phyloP scores from a whole-genome alignment of 1,140 invertebrate species.

The Sitophilus oryzae region DNA sequence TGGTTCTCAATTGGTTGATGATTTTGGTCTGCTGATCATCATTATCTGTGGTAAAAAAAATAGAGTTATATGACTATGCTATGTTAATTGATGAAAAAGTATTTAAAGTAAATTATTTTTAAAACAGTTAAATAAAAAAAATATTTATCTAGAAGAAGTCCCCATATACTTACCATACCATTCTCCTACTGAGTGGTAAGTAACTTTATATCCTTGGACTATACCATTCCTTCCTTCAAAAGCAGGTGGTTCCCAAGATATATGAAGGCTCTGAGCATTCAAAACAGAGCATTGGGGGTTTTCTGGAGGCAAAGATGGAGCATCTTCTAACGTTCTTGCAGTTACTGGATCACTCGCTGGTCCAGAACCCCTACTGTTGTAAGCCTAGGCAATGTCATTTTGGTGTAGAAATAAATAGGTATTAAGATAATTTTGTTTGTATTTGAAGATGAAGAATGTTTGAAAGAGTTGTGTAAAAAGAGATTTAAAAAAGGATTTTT shows the following conservation, averaged over 20 bases:
- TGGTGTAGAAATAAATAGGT: neutral
- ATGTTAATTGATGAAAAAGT: too few species aligned
- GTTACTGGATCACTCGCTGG: slow-evolving; percentile 77
- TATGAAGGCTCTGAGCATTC: slow-evolving; percentile 75
- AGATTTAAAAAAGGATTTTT: neutral
- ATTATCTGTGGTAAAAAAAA: slow-evolving; percentile 43
- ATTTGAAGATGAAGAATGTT: neutral
- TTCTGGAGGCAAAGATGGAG: slow-evolving; percentile 72
- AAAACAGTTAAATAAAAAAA: too few species aligned
- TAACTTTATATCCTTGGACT: slow-evolving; percentile 82
- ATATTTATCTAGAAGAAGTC: too few species aligned
- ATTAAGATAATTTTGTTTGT: slow-evolving; percentile 6
- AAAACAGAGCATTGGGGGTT: slow-evolving; percentile 70
- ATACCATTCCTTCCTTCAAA: slow-evolving; percentile 77
- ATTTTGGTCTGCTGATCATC: slow-evolving; percentile 61
- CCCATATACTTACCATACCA: slow-evolving; percentile 66
- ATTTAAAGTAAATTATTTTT: too few species aligned
- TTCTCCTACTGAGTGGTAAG: slow-evolving; percentile 65
- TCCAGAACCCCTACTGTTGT: slow-evolving; percentile 84
- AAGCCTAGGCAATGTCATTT: slow-evolving; percentile 56
- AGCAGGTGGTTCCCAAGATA: slow-evolving; percentile 81
- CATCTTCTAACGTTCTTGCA: slow-evolving; percentile 69
- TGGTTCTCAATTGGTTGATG: slow-evolving; percentile 60
- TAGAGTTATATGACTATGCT: too few species aligned
- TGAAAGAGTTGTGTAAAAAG: neutral